Evolutionary conservation across 2,113 vertebrate genomes (phyloP), one percentile per base, ranked within the genome.

Genomic region (Silurus glanis): DNA sequence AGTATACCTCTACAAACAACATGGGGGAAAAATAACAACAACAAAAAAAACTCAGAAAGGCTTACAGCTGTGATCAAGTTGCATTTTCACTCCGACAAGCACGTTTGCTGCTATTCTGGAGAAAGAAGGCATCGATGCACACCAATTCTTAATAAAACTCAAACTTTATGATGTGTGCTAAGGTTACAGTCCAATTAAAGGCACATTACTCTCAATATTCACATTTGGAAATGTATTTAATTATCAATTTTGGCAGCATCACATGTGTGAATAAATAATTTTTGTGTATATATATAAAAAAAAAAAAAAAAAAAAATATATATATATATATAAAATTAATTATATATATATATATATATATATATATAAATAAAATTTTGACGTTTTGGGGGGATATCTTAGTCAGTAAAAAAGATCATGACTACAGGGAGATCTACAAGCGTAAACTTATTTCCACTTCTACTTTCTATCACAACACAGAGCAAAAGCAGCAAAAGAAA

Each of bases 171-270:
- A 89, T 89, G 92, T 85, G 87, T 84, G 88, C 80, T 88, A 89
- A 92, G 89, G 92, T 92, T 91, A 89, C 89, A 88, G 87, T 85
- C 91, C 90, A 91, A 93, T 92, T 92, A 92, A 92, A 91, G 89
- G 76, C 91, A 90, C 90, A 93, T 90, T 91, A 91, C 89, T 78
- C 85, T 86, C 90, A 91, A 92, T 90, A 91, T 90, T 90, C 87
- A 88, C 78, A 79, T 58, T 58, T 7, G 4, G 25, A 56, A 79
- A 21, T 61, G 25, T 47, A 47, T 80, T 80, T 6, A 61, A 88
- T 90, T 91, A 90, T 90, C 85, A 90, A 86, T 87, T 89, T 87
- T 86, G 87, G 85, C 90, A 85, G 86, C 81, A 85, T 89, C 83
- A 75, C 56, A 82, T 62, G 85, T 72, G 55, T 69, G 47, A 85